These are phyloP conservation scores for Xenotilapia longispinis DNA, from an alignment of 2,113 vertebrate genomes.

Conservation along the genomic window DNA sequence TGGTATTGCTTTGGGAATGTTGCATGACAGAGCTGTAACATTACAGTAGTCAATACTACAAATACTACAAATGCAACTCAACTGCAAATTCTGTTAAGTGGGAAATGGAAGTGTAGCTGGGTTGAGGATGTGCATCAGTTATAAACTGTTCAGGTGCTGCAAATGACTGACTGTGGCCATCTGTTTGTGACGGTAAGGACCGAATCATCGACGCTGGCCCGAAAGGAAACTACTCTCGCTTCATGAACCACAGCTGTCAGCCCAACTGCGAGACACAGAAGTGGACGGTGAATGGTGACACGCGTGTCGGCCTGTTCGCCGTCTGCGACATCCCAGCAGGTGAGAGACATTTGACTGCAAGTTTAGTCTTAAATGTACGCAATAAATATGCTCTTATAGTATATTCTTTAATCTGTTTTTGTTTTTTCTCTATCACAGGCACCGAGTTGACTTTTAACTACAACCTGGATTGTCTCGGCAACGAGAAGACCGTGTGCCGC, in stretches of 20 bases:
- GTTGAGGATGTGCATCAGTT: background rate
- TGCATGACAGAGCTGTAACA: conserved; percentile 34
- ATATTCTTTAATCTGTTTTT: background rate
- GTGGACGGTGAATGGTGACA: conserved; percentile 97
- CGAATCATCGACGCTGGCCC: conserved; percentile 96
- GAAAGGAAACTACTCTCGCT: conserved; percentile 96
- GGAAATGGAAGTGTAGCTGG: background rate
- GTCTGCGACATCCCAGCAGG: conserved; percentile 91
- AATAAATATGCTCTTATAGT: background rate
- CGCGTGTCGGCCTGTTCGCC: conserved; percentile 90
- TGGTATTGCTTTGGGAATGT: conserved; percentile 79
- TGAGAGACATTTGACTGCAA: conserved; percentile 2
- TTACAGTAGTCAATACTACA: conserved; percentile 67
- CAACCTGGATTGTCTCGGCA: conserved; percentile 95
- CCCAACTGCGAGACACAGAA: conserved; percentile 98
- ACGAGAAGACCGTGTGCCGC: conserved; percentile 93
- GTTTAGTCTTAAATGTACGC: accelerated
- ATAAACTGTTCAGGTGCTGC: background rate
- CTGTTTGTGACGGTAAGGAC: conserved; percentile 67
- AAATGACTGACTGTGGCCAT: background rate
- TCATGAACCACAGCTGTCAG: conserved; percentile 99
- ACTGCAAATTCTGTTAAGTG: accelerated
- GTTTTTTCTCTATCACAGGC: conserved; percentile 61
- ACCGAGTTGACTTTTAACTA: conserved; percentile 98
- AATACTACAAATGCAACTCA: conserved; percentile 43